Conservation (phyloP, 92 coral and sea anemone genomes). For the Isaurus tuberculatus region DNA sequence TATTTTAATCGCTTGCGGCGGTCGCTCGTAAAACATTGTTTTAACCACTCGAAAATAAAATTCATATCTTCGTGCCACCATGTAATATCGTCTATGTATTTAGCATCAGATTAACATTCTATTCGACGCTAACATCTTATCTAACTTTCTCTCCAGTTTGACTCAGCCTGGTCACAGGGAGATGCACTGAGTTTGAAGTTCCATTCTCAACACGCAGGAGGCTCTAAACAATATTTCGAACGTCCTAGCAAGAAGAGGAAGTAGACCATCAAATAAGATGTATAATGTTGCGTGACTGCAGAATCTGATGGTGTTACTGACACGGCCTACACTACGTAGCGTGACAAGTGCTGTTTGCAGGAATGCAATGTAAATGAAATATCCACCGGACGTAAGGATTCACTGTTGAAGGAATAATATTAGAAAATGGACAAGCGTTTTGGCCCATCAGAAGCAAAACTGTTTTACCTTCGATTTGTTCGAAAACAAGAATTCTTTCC, state of each 20-base stretch:
- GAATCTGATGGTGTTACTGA: background rate
- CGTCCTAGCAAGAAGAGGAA: constrained; percentile 89
- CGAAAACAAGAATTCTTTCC: too few relatives aligned
- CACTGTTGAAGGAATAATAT: background rate
- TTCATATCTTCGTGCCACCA: too few relatives aligned
- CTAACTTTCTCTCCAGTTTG: constrained; percentile 60
- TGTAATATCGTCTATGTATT: too few relatives aligned
- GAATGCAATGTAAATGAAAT: background rate
- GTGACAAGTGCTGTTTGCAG: background rate
- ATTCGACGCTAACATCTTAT: background rate
- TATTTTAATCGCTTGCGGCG: too few relatives aligned
- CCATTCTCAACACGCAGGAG: constrained; percentile 88
- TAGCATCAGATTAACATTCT: too few relatives aligned
- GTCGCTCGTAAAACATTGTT: too few relatives aligned
- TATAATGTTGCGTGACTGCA: background rate
- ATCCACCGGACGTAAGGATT: background rate
- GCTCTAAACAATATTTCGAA: constrained; percentile 79
- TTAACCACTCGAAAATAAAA: too few relatives aligned
- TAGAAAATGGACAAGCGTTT: too few relatives aligned
- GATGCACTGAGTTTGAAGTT: constrained; percentile 86
- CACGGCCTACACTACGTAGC: background rate
- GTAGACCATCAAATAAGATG: constrained; percentile 23
- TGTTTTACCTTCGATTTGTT: too few relatives aligned
- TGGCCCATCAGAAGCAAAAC: too few relatives aligned
- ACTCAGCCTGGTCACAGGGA: constrained; percentile 86